Evolutionary conservation across 2,113 vertebrate species (phyloP), one percentile per base, ranked within the genome.

Genomic region (Varanus komodoensis): DNA sequence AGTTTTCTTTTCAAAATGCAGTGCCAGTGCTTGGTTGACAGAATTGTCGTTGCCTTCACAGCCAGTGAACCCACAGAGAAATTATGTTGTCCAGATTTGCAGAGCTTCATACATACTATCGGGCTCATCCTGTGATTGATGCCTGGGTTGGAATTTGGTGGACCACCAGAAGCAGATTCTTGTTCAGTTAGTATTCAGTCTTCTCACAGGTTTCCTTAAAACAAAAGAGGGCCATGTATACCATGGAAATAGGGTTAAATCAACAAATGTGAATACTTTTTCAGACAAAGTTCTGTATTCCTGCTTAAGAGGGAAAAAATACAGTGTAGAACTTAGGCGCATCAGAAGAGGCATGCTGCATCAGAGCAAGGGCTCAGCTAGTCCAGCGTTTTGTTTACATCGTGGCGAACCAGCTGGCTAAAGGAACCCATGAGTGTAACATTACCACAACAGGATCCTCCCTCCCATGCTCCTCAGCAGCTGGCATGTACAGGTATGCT

Each of bases 261-360:
- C 7, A 89, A 80, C 71, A 89, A 75, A 50, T 92, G 57, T 4
- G 25, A 85, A 50, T 0, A 95, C 17, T 2, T 3, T 87, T 92
- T 92, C 61, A 32, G 1, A 69, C 92, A 79, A 84, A 84, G 91
- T 75, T 27, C 27, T 81, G 48, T 21, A 71, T 74, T 90, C 89
- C 81, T 2, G 19, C 17, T 68, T 23, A 50, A 52, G 38, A 77
- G 14, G 15, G 8, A 32, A 87, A 48, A 80, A 50, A 77, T 71
- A 50, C 14, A 2, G 5, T 19, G 54, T 8, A 50, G 23, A 32
- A 82, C 15, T 74, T 44, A 44, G 38, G 38, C 1, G 38, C 38
- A 44, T 44, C 38, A 44, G 38, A 44, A 44, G 38, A 44, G 38
- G 38, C 38, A 44, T 44, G 38, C 38, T 44, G 38, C 38, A 44